Conservation (phyloP, 2,888 invertebrate species). For the Tetranychus piercei region DNA sequence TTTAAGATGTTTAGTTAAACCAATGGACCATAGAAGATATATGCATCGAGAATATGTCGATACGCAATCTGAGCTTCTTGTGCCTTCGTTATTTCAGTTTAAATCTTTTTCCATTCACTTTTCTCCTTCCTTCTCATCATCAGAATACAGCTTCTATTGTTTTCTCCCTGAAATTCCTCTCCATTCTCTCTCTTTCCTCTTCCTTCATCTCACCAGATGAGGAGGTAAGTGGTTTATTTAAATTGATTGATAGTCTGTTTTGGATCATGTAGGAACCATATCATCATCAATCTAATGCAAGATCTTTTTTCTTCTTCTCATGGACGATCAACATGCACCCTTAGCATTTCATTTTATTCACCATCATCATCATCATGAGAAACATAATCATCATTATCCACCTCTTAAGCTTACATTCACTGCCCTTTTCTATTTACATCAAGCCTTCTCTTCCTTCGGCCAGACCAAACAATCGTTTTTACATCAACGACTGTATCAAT, state of each 20-base stretch:
- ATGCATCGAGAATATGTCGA: not conserved
- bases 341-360: not conserved
- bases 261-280: not conserved
- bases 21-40: slow-evolving; percentile 4
- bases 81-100: too few species aligned
- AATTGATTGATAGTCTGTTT: not conserved
- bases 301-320: not conserved
- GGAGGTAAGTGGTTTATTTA: not conserved
- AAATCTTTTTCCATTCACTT: too few species aligned
- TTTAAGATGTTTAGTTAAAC: not conserved
- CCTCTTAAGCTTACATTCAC: not conserved
- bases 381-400: not conserved
- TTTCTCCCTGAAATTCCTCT: not conserved
- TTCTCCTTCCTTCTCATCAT: not conserved
- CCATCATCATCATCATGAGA: not conserved
- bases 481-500: too few species aligned
- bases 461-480: too few species aligned
- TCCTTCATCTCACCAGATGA: not conserved
- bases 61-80: too few species aligned
- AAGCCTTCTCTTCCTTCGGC: not conserved
- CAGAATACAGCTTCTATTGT: not conserved
- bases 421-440: not conserved
- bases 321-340: not conserved
- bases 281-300: not conserved
- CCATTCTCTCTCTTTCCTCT: not conserved